Evolutionary conservation across 2,797 vertebrate species (phyloP), one percentile per base, ranked within the genome.

Genomic region (Catostomus latipinnis): DNA sequence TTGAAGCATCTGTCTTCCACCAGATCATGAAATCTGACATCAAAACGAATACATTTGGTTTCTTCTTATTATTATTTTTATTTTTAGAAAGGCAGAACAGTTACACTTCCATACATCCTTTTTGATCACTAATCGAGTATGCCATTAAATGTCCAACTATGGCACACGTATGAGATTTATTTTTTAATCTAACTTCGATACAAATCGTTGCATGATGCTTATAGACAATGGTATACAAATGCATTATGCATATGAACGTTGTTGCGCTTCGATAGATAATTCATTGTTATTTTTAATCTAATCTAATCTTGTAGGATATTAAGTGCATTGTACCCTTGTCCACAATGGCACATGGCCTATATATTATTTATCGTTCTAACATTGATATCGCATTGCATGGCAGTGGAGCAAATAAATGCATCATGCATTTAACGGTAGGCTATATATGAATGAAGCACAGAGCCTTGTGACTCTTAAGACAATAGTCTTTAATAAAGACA

Each of bases 1-100:
- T 72, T 53, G 1, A 81, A 83, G 63, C 53, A 63, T 77, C 61
- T 77, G 69, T 60, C 80, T 46, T n/a, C 67, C 50, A 57, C 70
- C 70, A 76, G 82, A 84, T 74, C 66, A 81, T 84, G 83, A 68
- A 18, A 87, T 87, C 67, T 56, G 74, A 62, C 57, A 78, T 7
- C 2, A 34, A 14, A 71, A 16, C 6, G 22, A 74, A 63, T 34
- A 34, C 34, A 34, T 34, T 34, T 34, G 34, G 34, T 34, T 34
- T 34, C 34, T 34, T 34, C 34, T 34, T 34, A 2, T 34, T 22
- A 2, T 22, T 34, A 0, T 34, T 34, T 34, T 34, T 34, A 3
- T 34, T 34, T 34, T 34, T 34, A 34, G 34, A 34, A 60, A 56
- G 4, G 1, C 4, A 75, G 14, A 22, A 50, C 9, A 8, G 49